Conservation (phyloP, 2,113 vertebrate species). For the Sprattus sprattus region DNA sequence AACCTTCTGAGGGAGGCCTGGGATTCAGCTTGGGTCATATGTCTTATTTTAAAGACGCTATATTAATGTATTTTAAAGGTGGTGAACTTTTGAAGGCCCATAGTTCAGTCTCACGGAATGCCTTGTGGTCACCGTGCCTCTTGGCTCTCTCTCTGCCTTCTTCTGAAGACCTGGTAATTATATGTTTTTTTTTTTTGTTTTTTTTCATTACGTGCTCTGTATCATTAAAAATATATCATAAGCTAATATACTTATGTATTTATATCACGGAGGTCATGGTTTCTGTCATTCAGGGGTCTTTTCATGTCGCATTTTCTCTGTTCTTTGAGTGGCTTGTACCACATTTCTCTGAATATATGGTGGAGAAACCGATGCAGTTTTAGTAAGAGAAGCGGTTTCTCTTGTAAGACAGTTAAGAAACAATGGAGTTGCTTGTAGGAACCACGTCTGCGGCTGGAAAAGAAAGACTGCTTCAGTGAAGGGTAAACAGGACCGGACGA, state of each 20-base stretch:
- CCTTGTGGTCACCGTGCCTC: not conserved
- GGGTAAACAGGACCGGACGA: no score
- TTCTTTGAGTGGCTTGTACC: not conserved
- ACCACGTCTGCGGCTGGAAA: not conserved
- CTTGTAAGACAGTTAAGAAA: not conserved
- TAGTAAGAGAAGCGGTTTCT: not conserved
- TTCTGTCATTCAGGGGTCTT: not conserved
- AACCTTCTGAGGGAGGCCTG: not conserved
- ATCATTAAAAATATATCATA: constrained; percentile 17
- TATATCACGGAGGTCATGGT: not conserved
- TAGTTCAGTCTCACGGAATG: not conserved
- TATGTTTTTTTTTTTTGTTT: not conserved
- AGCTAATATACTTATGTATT: not conserved
- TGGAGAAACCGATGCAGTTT: not conserved
- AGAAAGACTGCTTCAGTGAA: not conserved
- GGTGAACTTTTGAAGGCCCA: constrained; percentile 2
- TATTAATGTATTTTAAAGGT: constrained; percentile 16
- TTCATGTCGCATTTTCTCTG: not conserved
- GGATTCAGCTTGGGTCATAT: not conserved
- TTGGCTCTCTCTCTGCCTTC: not conserved
- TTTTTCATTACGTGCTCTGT: not conserved
- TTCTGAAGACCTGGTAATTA: not conserved
- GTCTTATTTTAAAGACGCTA: constrained; percentile 17
- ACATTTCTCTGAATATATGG: not conserved
- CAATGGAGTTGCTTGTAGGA: not conserved